phyloP scores from a whole-genome alignment of 2,797 vertebrate species.

The Argyrosomus regius region DNA sequence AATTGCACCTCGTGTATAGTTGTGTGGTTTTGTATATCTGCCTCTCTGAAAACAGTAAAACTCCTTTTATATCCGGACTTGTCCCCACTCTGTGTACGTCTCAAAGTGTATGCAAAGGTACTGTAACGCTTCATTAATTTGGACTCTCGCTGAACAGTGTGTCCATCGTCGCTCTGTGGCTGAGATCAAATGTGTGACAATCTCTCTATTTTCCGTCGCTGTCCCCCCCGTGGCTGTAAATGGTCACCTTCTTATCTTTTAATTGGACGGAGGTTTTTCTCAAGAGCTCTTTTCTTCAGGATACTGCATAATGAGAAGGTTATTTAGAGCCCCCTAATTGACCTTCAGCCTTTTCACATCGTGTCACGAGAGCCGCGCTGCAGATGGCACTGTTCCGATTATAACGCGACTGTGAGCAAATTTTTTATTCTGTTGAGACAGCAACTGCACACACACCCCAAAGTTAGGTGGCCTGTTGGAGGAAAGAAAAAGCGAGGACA shows the following conservation, averaged over 20 bases:
- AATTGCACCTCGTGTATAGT: conserved; percentile 4
- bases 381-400: conserved; percentile 35
- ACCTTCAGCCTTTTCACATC: conserved; percentile 69
- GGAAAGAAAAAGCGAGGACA: background rate
- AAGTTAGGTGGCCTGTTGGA: conserved; percentile 17
- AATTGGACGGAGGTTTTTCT: conserved; percentile 77
- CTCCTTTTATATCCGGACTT: background rate
- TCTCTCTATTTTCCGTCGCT: conserved; percentile 52
- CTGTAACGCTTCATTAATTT: conserved; percentile 43
- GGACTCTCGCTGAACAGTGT: conserved; percentile 19
- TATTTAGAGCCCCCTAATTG: conserved; percentile 65
- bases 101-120: conserved; percentile 7
- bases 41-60: background rate
- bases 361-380: conserved; percentile 35
- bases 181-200: conserved; percentile 69
- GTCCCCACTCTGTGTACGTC: background rate
- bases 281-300: conserved; percentile 73
- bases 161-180: conserved; percentile 36
- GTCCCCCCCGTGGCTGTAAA: conserved; percentile 72
- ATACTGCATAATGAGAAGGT: conserved; percentile 73
- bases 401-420: conserved; percentile 20
- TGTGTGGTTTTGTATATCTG: conserved; percentile 6
- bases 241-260: conserved; percentile 81
- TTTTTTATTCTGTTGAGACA: conserved; percentile 19
- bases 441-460: background rate